These are phyloP conservation scores for Hylaeus volcanicus DNA, from an alignment of 1,140 invertebrate species.

Conservation along the genomic window DNA sequence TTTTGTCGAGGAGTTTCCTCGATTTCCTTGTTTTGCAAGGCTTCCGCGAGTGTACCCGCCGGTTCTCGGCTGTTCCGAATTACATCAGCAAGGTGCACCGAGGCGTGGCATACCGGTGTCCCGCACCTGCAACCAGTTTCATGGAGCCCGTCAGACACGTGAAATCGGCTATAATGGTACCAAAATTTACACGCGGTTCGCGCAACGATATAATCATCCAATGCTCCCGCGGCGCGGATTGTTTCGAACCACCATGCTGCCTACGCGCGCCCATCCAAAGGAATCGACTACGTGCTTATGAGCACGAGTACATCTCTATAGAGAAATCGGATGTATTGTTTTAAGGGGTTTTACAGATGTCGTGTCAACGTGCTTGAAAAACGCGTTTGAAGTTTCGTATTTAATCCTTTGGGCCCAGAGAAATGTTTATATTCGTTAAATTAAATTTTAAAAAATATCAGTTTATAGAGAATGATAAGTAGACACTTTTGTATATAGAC, in stretches of 20 bases:
- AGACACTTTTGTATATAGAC: too few species aligned
- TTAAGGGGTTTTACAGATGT: too few species aligned
- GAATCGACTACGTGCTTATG: too few species aligned
- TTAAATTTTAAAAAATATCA: too few species aligned
- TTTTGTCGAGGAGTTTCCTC: constrained; percentile 56
- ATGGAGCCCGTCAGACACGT: not conserved
- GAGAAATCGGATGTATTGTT: too few species aligned
- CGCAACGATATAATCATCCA: not conserved
- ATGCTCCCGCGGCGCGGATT: not conserved
- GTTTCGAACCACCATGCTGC: not conserved
- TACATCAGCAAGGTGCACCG: constrained; percentile 32
- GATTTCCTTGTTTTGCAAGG: constrained; percentile 62
- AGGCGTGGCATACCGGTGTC: constrained; percentile 22
- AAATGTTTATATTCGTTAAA: too few species aligned
- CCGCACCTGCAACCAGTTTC: constrained; percentile 13
- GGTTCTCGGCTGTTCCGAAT: constrained; percentile 42
- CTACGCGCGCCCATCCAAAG: too few species aligned
- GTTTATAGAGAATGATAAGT: too few species aligned
- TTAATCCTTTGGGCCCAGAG: too few species aligned
- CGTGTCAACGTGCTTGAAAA: too few species aligned
- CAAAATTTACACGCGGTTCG: constrained; percentile 15
- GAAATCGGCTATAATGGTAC: constrained; percentile 1
- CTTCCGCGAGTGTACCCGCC: constrained; percentile 46
- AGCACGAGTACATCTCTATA: too few species aligned
- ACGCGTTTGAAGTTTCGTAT: too few species aligned